A percentile compares a stretch with the other conserved stretches of the same genome.
phyloP scores from a whole-genome alignment of 2,888 invertebrate species.

The Allygus modestus region DNA sequence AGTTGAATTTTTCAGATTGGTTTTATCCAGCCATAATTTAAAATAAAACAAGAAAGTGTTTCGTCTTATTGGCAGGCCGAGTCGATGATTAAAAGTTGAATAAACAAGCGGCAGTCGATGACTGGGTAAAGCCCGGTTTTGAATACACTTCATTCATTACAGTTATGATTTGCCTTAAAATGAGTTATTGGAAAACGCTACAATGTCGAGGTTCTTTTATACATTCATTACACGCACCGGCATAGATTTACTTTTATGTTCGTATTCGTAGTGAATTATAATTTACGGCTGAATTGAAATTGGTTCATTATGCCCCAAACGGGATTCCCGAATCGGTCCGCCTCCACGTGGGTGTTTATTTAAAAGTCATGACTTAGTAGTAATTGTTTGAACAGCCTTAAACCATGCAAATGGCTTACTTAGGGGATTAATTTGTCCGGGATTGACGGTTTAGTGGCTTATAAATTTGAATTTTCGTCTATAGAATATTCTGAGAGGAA shows the following conservation, averaged over 20 bases:
- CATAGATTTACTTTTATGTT: conserved; percentile 35
- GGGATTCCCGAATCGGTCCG: background rate
- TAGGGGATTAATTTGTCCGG: background rate
- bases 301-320: conserved; percentile 28
- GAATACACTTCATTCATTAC: conserved; percentile 40
- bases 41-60: background rate
- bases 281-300: conserved; percentile 36
- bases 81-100: conserved; percentile 25
- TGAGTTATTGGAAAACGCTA: conserved; percentile 32
- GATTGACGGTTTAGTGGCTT: background rate
- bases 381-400: background rate
- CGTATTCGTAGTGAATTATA: conserved; percentile 3
- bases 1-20: no score
- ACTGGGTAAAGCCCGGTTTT: background rate
- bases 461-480: background rate
- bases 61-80: background rate
- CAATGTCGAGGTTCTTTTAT: background rate
- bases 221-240: conserved; percentile 2
- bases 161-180: conserved; percentile 22
- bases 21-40: background rate
- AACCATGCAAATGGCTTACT: conserved; percentile 33
- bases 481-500: no score
- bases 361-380: background rate
- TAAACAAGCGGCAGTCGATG: conserved; percentile 5
- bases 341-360: conserved; percentile 33